Evolutionary conservation across 64 coral and sea anemone genomes (phyloP), one percentile per base, ranked within the genome.

Genomic region (Porites australiensis): DNA sequence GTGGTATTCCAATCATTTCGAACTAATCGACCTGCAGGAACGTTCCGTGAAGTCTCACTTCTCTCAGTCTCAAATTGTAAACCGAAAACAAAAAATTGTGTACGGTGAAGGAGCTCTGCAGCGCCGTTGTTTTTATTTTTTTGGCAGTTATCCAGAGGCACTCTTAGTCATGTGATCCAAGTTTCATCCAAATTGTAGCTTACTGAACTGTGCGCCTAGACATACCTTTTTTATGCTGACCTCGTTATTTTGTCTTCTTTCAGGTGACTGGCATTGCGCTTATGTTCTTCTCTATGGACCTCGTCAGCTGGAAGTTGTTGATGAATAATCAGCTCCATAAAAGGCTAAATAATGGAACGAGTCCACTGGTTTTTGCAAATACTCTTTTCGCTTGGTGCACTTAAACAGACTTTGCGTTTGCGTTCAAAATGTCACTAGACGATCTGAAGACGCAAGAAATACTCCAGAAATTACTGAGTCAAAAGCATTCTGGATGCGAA

Each of bases 251-350:
- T 20, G 4, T 62, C 18, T 6, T 58, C 70, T 20, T 47, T 65
- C 22, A 95, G 94, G 94, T 87, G 94, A 95, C 61, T 95, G 94
- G 94, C 94, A 95, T 75, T 95, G 94, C 74, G 94, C 94, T n/a
- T 95, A 95, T 79, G 94, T 95, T 50, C 44, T 95, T n/a, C 80
- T 95, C 44, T 95, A 95, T 74, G 89, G 82, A 58, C 88, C 94
- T 72, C 86, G 94, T 88, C 77, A 70, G 46, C 89, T 95, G 27
- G 89, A 95, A 88, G 81, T 84, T 50, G 81, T 68, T 22, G 61
- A 68, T 84, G 63, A 84, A 18, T 6, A 66, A 18, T 84, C 1
- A 84, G 49, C 8, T 5, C 14, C 63, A 48, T 0, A 7, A 21
- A 69, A 18, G 13, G 19, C 19, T 10, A 23, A 19, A 51, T 46